Evolutionary conservation across 2,888 invertebrate species (phyloP), one percentile per base, ranked within the genome.

Genomic region (Hyles lineata): DNA sequence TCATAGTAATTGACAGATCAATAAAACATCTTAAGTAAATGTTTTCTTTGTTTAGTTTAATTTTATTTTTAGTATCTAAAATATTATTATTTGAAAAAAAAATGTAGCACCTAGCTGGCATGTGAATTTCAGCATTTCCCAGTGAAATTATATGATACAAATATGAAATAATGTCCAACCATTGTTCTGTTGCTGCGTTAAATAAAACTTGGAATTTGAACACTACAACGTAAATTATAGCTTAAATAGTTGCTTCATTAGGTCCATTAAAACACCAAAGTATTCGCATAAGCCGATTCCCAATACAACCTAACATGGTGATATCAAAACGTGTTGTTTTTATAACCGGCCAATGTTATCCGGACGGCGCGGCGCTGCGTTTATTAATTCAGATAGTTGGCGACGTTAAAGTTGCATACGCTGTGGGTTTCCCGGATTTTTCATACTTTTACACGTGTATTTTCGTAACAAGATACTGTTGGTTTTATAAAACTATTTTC

Each of bases 351-450:
- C 17, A 67, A 67, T 50, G 67, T 67, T 43, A 35, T 7, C 17
- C 43, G 43, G 43, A 23, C 50, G n/a, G n/a, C n/a, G n/a, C n/a
- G n/a, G n/a, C n/a, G 61, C 25, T 9, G 17, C 35, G 23, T 50
- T 43, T 50, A 67, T 67, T 67, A 67, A 67, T 50, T 67, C 67
- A 67, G 50, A 67, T 67, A 67, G 67, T 67, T 50, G 43, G 11
- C 63, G 35, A 21, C 23, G 50, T 7, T 50, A 50, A 67, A 67
- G 50, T 67, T 67, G 23, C 6, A 50, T 43, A 43, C 23, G 21
- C 50, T n/a, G 35, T 50, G 23, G 23, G 23, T 67, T 67, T 67
- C 50, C 50, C 5, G 17, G 43, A 50, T 67, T 50, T 67, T 50
- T 19, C 63, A 15, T 63, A 43, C 43, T 63, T 63, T 23, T 21